Evolutionary conservation across 2,797 vertebrate species (phyloP), one percentile per base, ranked within the genome.

Genomic region (Nyctalus aviator): DNA sequence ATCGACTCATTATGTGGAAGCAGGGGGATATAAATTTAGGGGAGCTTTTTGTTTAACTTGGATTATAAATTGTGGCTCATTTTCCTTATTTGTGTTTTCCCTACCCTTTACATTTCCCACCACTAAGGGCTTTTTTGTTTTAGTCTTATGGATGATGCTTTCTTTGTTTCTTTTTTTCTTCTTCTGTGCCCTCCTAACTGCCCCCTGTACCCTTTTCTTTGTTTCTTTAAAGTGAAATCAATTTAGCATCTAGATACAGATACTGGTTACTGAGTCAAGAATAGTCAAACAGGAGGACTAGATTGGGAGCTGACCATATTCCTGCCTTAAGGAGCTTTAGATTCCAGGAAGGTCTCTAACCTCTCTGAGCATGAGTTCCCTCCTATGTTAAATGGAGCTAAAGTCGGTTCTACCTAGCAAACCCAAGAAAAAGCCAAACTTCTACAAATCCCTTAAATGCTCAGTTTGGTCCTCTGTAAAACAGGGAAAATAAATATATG

Each of bases 41-140:
- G 57, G 72, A 94, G 84, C 77, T 92, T 97, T 96, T 97, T 97
- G 93, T 96, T 97, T 96, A 96, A 96, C 90, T 91, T 93, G 76
- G 95, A 62, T 95, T 96, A 95, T 97, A 97, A 96, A 97, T 97
- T 95, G 90, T 88, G 81, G 94, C 95, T 97, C 95, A 66, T 97
- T 97, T 96, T 85, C 94, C 91, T 96, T 96, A 89, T 95, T 96
- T 97, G 95, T 96, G 90, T 93, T 95, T 95, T 66, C 88, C 50
- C 75, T 95, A 27, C 87, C 69, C 85, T 96, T 88, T 88, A 59
- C 59, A 44, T 96, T 62, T 92, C 85, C 79, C 57, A 73, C 93
- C 90, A 92, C 71, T 73, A 88, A 96, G 35, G 71, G 14, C 27
- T 69, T 88, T 93, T 94, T 84, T 84, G 44, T 77, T 93, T 91